phyloP scores from a whole-genome alignment of 2,888 invertebrate species.

The Tipula vernalis region DNA sequence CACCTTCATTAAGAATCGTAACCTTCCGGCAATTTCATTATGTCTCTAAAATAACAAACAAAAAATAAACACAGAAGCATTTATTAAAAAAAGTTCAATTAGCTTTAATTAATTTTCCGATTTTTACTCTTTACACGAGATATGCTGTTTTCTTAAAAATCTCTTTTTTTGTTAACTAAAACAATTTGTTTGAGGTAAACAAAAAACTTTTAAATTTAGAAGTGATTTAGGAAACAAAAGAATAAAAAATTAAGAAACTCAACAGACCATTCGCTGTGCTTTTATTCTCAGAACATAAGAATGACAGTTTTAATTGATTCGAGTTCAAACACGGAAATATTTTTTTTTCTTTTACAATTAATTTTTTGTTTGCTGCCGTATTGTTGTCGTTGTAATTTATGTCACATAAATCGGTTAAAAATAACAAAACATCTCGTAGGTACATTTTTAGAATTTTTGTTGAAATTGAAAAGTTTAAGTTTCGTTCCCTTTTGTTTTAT shows the following conservation, averaged over 20 bases:
- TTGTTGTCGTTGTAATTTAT: not conserved
- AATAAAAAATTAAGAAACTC: not conserved
- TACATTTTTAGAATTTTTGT: not conserved
- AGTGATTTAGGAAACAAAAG: not conserved
- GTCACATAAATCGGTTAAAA: not conserved
- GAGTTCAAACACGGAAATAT: not conserved
- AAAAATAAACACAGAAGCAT: not conserved
- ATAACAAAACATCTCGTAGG: not conserved
- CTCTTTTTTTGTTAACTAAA: not conserved
- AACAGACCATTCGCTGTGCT: not conserved
- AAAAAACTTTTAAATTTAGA: not conserved
- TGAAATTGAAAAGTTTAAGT: not conserved
- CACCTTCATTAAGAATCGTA: not conserved
- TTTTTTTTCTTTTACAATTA: not conserved
- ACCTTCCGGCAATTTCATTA: not conserved
- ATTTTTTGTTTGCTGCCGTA: not conserved
- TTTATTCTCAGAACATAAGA: not conserved
- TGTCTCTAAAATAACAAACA: not conserved
- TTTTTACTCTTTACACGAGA: not conserved
- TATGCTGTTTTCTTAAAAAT: no score
- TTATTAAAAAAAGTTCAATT: not conserved
- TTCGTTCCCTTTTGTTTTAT: not conserved
- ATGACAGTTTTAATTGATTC: not conserved
- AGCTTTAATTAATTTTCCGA: not conserved
- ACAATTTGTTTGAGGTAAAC: not conserved